Conservation (phyloP, 2,797 vertebrate genomes). For the Cyclura pinguis region DNA sequence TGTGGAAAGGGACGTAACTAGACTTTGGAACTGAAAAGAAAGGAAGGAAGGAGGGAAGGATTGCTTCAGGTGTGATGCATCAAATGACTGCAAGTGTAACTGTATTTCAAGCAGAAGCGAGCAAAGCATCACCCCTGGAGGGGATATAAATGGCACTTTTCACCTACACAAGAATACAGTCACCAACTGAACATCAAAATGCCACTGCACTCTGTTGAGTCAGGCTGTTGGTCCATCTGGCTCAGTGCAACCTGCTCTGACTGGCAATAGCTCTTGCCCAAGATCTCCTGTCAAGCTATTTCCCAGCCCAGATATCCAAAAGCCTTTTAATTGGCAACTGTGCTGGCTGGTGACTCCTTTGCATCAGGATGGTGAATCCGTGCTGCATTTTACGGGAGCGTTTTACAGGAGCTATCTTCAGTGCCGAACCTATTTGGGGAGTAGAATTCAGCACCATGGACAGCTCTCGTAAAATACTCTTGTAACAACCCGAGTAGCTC, state of each 20-base stretch:
- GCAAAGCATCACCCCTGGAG: not conserved
- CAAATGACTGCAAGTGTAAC: conserved; percentile 16
- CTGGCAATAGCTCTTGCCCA: not conserved
- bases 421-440: no score
- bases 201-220: no score
- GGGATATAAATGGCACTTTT: not conserved
- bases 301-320: not conserved
- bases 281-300: not conserved
- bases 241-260: no score
- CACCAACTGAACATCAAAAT: not conserved
- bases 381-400: no score
- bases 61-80: not conserved
- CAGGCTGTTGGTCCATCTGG: not conserved
- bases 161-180: not conserved
- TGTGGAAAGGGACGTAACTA: conserved; percentile 62
- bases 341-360: no score
- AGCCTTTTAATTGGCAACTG: no score
- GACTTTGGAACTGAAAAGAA: conserved; percentile 45
- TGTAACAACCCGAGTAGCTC: no score
- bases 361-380: no score
- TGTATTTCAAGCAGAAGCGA: not conserved
- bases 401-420: no score
- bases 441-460: no score
- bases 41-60: not conserved
- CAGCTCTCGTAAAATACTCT: no score